Conservation (phyloP, 2,113 vertebrate species). For the Vidua chalybeata region DNA sequence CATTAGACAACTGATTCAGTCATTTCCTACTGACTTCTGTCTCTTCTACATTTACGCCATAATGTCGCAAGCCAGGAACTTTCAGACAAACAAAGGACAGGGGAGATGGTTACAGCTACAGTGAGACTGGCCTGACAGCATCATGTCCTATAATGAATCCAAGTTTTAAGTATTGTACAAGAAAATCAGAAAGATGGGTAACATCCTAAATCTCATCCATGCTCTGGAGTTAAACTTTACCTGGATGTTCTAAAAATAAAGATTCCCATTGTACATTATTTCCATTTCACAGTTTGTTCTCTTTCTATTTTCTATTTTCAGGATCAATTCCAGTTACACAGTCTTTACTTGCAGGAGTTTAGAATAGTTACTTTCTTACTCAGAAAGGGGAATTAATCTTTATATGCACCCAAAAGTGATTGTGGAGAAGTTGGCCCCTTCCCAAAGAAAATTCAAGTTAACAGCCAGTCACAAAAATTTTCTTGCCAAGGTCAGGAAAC, state of each 20-base stretch:
- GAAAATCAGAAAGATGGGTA: not conserved
- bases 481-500: not conserved
- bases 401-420: not conserved
- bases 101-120: not conserved
- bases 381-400: not conserved
- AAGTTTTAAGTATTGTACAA: not conserved
- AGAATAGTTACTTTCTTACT: not conserved
- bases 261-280: not conserved
- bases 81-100: conserved; percentile 10
- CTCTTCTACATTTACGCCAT: conserved; percentile 14
- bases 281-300: not conserved
- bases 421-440: not conserved
- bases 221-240: not conserved
- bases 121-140: not conserved
- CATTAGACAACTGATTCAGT: not conserved
- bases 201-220: not conserved
- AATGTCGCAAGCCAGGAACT: conserved; percentile 58
- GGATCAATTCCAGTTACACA: not conserved
- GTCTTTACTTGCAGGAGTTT: not conserved
- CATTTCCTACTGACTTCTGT: not conserved
- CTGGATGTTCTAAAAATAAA: not conserved
- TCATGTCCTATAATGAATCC: not conserved
- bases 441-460: not conserved
- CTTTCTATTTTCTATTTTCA: conserved; percentile 9
- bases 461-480: not conserved